These are phyloP conservation scores for Remorina albescens DNA, from an alignment of 2,797 vertebrate species.

Conservation along the genomic window DNA sequence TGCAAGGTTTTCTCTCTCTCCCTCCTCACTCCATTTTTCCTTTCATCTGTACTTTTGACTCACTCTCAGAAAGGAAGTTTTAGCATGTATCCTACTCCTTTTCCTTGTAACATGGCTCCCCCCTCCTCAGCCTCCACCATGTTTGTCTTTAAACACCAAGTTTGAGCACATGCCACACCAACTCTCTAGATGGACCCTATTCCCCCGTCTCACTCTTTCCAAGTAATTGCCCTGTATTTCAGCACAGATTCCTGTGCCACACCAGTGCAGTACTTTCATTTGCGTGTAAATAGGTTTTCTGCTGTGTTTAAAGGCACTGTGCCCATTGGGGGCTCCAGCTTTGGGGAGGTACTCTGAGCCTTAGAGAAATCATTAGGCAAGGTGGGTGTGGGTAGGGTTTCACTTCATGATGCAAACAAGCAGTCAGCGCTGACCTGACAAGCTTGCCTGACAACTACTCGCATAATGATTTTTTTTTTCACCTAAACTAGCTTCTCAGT, in stretches of 20 bases:
- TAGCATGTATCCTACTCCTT: slow-evolving; percentile 23
- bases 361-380: slow-evolving; percentile 69
- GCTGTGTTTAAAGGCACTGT: slow-evolving; percentile 78
- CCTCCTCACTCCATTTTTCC: slow-evolving; percentile 24
- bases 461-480: slow-evolving; percentile 24
- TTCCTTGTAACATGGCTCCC: slow-evolving; percentile 22
- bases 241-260: slow-evolving; percentile 59
- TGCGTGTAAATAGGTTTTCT: slow-evolving; percentile 80
- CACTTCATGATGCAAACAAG: slow-evolving; percentile 66
- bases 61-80: slow-evolving; percentile 51
- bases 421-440: slow-evolving; percentile 62
- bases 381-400: slow-evolving; percentile 10
- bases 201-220: slow-evolving; percentile 73
- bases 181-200: slow-evolving; percentile 68
- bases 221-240: slow-evolving; percentile 80
- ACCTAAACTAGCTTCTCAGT: slow-evolving; percentile 18
- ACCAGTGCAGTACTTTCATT: slow-evolving; percentile 73
- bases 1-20: slow-evolving; percentile 62
- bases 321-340: slow-evolving; percentile 64
- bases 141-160: slow-evolving; percentile 52
- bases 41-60: slow-evolving; percentile 59
- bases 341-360: slow-evolving; percentile 61
- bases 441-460: slow-evolving; percentile 26
- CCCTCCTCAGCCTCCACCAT: not conserved
- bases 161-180: slow-evolving; percentile 65